Evolutionary conservation across 2,797 vertebrate genomes (phyloP).

Genomic region (Mormyrus proboscirostris): DNA sequence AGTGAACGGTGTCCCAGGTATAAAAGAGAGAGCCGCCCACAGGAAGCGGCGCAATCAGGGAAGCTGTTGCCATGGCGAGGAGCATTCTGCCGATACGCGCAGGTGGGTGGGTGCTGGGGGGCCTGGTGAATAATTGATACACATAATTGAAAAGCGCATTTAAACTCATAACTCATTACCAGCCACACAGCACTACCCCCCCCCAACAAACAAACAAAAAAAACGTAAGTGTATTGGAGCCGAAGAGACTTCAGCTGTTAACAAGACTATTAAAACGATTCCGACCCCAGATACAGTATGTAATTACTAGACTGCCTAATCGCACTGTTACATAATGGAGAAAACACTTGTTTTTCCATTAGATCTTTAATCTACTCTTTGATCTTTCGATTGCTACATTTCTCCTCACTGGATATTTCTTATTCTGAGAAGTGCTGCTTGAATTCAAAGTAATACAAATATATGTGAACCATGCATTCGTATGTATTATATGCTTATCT

Average conservation of each 20-base stretch:
- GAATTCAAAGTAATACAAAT: neutral
- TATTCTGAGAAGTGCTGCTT: neutral
- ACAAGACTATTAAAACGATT: neutral
- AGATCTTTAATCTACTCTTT: neutral
- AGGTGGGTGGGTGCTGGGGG: neutral
- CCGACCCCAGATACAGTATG: neutral
- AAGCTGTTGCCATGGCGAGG: neutral
- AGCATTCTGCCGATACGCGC: neutral
- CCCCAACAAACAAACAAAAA: neutral
- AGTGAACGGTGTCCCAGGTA: no score
- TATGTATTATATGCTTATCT: neutral
- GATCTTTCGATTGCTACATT: neutral
- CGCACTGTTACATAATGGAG: neutral
- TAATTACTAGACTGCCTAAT: neutral
- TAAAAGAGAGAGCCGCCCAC: neutral
- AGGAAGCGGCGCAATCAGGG: neutral
- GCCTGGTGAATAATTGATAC: neutral
- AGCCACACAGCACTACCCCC: neutral
- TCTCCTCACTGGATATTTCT: neutral
- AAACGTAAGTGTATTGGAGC: neutral
- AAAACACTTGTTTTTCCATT: neutral
- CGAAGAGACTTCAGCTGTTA: neutral
- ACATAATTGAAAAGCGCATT: neutral
- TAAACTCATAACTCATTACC: neutral
- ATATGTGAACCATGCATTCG: neutral